Conservation (phyloP, 2,797 vertebrate species). For the Taeniopygia guttata region DNA sequence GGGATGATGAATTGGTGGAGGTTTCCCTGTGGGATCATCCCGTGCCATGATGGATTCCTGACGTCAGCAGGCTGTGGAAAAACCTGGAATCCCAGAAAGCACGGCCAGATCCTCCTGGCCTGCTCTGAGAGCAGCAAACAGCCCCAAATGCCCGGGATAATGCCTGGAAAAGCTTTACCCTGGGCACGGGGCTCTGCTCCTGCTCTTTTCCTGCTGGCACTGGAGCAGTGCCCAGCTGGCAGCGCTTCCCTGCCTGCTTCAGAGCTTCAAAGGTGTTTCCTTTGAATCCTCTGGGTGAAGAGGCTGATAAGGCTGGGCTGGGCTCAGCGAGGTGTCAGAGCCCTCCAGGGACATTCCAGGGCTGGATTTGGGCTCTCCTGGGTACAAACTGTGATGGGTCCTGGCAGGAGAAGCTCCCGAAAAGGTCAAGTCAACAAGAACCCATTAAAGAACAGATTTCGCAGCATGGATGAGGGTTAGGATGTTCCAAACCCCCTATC, state of each 20-base stretch:
- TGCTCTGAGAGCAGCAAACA: neutral
- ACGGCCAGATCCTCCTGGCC: neutral
- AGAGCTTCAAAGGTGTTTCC: constrained; percentile 27
- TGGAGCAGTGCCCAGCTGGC: neutral
- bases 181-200: neutral
- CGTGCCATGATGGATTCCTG: neutral
- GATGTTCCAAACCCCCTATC: neutral
- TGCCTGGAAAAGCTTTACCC: neutral
- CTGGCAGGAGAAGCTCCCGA: neutral
- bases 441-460: neutral
- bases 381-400: neutral
- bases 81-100: neutral
- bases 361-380: neutral
- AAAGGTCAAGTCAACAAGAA: neutral
- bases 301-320: neutral
- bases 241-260: neutral
- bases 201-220: neutral
- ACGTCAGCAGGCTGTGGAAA: neutral
- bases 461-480: neutral
- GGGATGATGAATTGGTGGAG: neutral
- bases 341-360: neutral
- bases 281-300: constrained; percentile 22
- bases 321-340: neutral
- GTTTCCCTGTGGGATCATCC: neutral
- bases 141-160: neutral